Conservation (phyloP, 2,888 invertebrate genomes). For the Callyntrura sp. region DNA sequence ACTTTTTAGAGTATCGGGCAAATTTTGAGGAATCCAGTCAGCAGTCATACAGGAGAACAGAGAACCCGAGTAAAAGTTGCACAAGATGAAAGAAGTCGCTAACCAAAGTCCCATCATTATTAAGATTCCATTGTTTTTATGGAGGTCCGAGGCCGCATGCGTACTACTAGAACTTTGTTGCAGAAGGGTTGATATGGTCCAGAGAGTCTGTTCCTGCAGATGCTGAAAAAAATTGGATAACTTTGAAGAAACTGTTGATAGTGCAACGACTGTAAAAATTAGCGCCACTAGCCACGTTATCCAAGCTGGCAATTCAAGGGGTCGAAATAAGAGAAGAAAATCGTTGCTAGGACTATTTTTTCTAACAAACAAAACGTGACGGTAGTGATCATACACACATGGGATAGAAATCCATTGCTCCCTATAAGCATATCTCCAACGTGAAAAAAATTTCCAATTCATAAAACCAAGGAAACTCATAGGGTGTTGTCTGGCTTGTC, state of each 20-base stretch:
- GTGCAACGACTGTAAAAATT: not conserved
- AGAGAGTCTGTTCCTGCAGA: slow-evolving; percentile 23
- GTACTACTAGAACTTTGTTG: slow-evolving; percentile 58
- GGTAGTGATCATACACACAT: slow-evolving; percentile 9
- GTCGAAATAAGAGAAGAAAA: slow-evolving; percentile 60
- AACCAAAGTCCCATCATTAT: slow-evolving; percentile 34
- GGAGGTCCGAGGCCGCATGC: no score
- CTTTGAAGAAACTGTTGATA: not conserved
- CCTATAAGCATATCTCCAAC: slow-evolving; percentile 5
- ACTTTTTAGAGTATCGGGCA: slow-evolving; percentile 49
- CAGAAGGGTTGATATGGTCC: slow-evolving; percentile 36
- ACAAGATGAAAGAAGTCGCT: slow-evolving; percentile 27
- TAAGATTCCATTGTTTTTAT: not conserved
- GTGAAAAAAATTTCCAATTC: not conserved
- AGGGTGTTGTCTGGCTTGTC: not conserved
- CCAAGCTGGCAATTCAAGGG: slow-evolving; percentile 54
- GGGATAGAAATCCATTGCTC: slow-evolving; percentile 44
- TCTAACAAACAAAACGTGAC: slow-evolving; percentile 18
- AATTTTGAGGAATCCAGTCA: slow-evolving; percentile 45
- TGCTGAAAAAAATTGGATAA: not conserved
- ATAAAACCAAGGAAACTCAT: slow-evolving; percentile 32
- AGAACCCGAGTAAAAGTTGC: slow-evolving; percentile 62
- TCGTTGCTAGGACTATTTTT: slow-evolving; percentile 48
- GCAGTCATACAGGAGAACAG: slow-evolving; percentile 66
- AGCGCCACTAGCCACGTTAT: slow-evolving; percentile 19